Evolutionary conservation across 1,140 invertebrate species (phyloP), one percentile per base, ranked within the genome.

Genomic region (Mycetomoellerius zeteki): DNA sequence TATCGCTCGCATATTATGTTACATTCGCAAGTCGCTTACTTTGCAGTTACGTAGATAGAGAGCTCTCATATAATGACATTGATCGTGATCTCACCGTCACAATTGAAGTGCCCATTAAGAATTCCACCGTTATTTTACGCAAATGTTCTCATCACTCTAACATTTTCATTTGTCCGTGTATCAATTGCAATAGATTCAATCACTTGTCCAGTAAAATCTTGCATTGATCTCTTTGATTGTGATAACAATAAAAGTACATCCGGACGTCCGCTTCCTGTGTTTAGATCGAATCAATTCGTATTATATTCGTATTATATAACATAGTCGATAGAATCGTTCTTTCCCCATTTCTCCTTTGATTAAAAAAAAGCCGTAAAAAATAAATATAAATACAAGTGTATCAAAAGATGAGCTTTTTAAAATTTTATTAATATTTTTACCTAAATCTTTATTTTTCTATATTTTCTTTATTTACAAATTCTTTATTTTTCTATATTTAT

Each of bases 251-350:
- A 30, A 73, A 7, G 30, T 50, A 58, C 43, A 27, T 75, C 85
- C 88, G 85, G 88, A 89, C 60, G 54, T 65, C 52, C 27, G 67
- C 86, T 89, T 90, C 89, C 88, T 89, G 85, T 62, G 33, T 65
- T 71, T 21, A 64, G 21, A 37, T 37, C 33, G 33, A 67, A 77
- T 84, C 84, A 37, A 78, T 89, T 89, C 19, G 24, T 1, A 10
- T 82, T 77, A 37, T 8, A 37, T 37, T 37, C 33, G 37, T 30
- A 7, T 30, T 43, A 77, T 8, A 43, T 27, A 3, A 54, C 27
- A 37, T 37, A 7, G 10, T 60, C 19, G 3, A 24, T 4, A 33
- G 58, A 64, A 37, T 50, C 27, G 65, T 65, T 81, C 3, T 65
- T 69, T 16, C 58, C 8, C 5, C 10, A 43, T 19, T 43, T 27